Base-by-base conservation (phyloP, 1,140 invertebrate species). In the Himalopsyche phryganea region DNA sequence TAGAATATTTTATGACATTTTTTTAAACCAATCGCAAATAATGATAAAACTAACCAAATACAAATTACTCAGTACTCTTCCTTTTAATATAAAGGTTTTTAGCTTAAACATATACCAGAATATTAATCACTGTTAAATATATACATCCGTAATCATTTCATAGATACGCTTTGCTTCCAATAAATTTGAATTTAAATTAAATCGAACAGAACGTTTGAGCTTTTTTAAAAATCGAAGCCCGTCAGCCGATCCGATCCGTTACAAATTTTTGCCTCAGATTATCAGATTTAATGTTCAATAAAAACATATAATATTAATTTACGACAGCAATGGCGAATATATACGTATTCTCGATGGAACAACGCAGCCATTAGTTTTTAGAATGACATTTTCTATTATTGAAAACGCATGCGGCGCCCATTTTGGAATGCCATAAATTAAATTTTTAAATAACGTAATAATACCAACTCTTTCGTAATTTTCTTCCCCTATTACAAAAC, bases 391-490 rank as follows among this genome's bases (percentile, higher is more conserved):
- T 58, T 57, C 41, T 50, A 42, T 54, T 58, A 64, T 64, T 64
- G 58, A 49, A 20, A 60, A 54, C 47, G 58, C 57, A 52, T 54
- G 62, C 52, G 58, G 57, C 46, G 56, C 59, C 62, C 45, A 64
- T 64, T 60, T 60, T 58, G 49, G 42, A 63, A 58, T 64, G 54
- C 58, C 49, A 64, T 64, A 64, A 64, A 64, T 64, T 64, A 64
- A 64, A 63, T 56, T 48, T 56, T 42, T 33, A 60, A 63, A 64
- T 59, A 63, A 48, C 53, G 36, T 60, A 51, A 49, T 36, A 58
- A 50, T n/a, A 50, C 28, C 44, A 52, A 50, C 61, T 55, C 36
- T 60, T 55, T 59, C 56, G 58, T 58, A 18, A 51, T 58, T 50
- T 36, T 11, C 50, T 52, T 49, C 61, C 61, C 61, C 61, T 55